phyloP scores from a whole-genome alignment of 2,113 vertebrate genomes.

The Capreolus pygargus region DNA sequence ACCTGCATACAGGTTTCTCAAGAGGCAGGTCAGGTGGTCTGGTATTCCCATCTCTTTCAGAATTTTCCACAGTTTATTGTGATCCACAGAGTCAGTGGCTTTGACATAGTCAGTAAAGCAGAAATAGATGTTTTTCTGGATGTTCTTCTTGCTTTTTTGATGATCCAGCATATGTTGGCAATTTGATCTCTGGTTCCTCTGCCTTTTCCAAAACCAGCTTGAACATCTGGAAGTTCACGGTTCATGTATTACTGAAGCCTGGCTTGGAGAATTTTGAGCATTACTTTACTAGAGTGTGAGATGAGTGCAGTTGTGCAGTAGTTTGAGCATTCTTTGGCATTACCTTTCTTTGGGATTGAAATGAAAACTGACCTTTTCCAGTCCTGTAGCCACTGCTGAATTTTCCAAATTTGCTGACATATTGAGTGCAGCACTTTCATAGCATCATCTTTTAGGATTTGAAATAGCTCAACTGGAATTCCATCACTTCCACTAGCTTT shows the following conservation, averaged over 20 bases:
- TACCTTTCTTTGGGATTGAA: neutral
- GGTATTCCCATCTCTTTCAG: neutral
- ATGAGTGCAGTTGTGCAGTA: neutral
- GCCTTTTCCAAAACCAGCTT: neutral
- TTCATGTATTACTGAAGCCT: neutral
- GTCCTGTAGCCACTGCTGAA: neutral
- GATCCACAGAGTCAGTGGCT: neutral
- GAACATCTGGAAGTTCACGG: neutral
- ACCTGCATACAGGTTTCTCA: neutral
- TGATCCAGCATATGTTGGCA: neutral
- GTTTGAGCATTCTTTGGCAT: neutral
- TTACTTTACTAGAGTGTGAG: neutral
- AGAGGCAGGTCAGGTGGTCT: neutral
- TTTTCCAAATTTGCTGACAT: neutral
- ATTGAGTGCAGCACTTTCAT: neutral
- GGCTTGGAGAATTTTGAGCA: neutral
- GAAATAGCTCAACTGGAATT: neutral
- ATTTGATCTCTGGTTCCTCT: neutral
- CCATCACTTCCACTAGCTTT: neutral
- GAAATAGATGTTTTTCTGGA: neutral
- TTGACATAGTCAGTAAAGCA: neutral
- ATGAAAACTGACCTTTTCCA: neutral
- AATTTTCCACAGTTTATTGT: neutral
- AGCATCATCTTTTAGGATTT: neutral
- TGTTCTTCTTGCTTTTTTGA: rapidly evolving